phyloP scores from a whole-genome alignment of 2,797 vertebrate species.

The Orientallactaga sibirica region DNA sequence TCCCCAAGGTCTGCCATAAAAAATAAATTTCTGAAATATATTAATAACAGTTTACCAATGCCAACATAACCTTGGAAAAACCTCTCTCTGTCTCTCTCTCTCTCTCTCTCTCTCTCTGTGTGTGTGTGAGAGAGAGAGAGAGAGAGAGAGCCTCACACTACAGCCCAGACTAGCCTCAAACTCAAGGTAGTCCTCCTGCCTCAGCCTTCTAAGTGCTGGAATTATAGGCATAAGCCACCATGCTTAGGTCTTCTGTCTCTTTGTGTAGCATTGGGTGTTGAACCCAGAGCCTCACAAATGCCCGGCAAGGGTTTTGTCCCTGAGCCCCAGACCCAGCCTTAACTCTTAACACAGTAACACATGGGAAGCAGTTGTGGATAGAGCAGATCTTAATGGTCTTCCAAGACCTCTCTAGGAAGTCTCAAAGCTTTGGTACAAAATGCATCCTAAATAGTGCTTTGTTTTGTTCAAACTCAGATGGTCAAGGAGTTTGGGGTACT shows the following conservation, averaged over 20 bases:
- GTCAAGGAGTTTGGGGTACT: background rate
- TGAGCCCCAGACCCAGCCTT: background rate
- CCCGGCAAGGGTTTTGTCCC: background rate
- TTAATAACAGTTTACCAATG: conserved; percentile 26
- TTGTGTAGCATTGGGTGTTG: background rate
- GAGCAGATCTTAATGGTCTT: conserved; percentile 31
- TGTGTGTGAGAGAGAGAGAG: no score
- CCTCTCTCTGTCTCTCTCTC: background rate
- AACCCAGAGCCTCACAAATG: background rate
- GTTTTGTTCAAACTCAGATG: background rate
- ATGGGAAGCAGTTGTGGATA: background rate
- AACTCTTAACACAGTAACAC: background rate
- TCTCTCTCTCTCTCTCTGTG: no score
- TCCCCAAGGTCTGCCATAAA: background rate
- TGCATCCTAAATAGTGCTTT: background rate
- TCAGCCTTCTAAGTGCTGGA: background rate
- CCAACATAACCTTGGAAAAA: background rate
- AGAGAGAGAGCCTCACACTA: background rate
- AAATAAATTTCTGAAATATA: background rate
- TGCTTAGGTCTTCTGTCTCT: background rate
- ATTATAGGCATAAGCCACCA: background rate
- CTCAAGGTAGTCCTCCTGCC: background rate
- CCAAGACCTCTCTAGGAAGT: conserved; percentile 8
- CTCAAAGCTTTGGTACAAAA: conserved; percentile 32
- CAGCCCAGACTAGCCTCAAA: background rate